These are phyloP conservation scores for Apaloderma vittatum DNA, from an alignment of 2,113 vertebrate species.

Conservation along the genomic window DNA sequence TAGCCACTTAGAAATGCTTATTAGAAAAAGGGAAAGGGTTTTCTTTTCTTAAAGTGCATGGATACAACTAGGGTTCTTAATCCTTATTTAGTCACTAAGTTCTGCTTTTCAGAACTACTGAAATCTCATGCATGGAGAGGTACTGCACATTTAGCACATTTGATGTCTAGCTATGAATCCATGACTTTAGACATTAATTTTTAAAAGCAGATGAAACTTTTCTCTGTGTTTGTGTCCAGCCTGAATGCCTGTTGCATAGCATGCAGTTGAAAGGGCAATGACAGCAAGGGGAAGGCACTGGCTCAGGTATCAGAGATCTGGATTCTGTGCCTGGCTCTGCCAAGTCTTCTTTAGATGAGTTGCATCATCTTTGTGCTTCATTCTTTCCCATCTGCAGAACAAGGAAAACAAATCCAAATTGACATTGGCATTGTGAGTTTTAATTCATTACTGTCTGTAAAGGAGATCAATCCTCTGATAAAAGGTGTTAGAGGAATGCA, in stretches of 20 bases:
- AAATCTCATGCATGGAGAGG: background rate
- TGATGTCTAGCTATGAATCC: background rate
- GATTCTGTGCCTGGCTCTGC: background rate
- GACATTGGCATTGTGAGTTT: background rate
- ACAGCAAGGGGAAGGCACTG: background rate
- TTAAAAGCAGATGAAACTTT: background rate
- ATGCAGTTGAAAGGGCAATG: background rate
- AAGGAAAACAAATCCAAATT: constrained; percentile 44
- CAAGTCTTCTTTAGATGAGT: constrained; percentile 9
- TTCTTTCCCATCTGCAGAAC: constrained; percentile 45
- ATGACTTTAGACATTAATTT: background rate
- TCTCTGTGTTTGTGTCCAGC: background rate
- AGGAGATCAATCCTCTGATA: constrained; percentile 44
- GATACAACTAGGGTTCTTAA: background rate
- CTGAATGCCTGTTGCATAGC: background rate
- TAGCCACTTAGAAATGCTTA: background rate
- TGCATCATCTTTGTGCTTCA: constrained; percentile 43
- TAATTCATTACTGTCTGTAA: constrained; percentile 17
- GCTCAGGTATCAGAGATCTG: background rate
- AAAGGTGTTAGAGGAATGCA: constrained; percentile 28
- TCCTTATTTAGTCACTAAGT: background rate
- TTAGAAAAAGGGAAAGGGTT: background rate
- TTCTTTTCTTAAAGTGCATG: background rate
- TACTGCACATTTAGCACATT: background rate
- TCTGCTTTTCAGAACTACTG: background rate